Conservation (phyloP, 1,140 invertebrate genomes). For the Plectrocnemia conspersa region DNA sequence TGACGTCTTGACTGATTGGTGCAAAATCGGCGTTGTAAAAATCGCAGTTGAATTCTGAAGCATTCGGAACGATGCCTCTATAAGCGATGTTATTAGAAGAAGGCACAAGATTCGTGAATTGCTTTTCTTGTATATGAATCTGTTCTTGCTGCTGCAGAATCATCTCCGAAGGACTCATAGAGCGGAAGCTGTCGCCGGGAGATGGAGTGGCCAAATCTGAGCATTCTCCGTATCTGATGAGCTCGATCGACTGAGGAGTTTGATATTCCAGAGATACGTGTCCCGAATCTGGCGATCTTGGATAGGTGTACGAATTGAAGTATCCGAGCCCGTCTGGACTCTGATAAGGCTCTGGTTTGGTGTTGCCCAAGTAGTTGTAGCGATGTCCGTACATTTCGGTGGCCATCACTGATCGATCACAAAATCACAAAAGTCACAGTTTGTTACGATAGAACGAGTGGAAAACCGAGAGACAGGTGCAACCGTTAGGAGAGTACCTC, state of each 20-base stretch:
- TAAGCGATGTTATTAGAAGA: constrained; percentile 47
- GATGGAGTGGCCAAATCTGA: constrained; percentile 33
- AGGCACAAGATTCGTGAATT: constrained; percentile 29
- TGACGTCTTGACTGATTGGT: constrained; percentile 8
- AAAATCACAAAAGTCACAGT: too few relatives aligned
- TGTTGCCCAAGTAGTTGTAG: constrained; percentile 38
- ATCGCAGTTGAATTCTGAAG: constrained; percentile 18
- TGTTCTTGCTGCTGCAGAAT: constrained; percentile 11
- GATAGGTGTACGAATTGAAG: constrained; percentile 41
- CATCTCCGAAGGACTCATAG: constrained; percentile 29
- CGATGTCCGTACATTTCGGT: constrained; percentile 51
- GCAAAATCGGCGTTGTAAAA: constrained; percentile 28
- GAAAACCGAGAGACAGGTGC: too few relatives aligned
- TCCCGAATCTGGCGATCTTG: constrained; percentile 49
- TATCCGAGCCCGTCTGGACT: constrained; percentile 41
- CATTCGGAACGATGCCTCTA: constrained; percentile 38
- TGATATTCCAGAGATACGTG: constrained; percentile 47
- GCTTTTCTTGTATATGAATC: constrained; percentile 22
- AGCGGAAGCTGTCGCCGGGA: constrained; percentile 33
- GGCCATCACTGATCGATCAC: constrained; percentile 38
- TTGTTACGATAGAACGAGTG: too few relatives aligned
- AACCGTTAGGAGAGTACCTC: constrained; percentile 10
- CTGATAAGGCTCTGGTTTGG: constrained; percentile 46
- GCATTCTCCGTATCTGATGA: constrained; percentile 38
- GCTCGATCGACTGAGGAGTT: constrained; percentile 42